Evolutionary conservation across 2,113 vertebrate genomes (phyloP).

Genomic region (Agelaius phoeniceus): DNA sequence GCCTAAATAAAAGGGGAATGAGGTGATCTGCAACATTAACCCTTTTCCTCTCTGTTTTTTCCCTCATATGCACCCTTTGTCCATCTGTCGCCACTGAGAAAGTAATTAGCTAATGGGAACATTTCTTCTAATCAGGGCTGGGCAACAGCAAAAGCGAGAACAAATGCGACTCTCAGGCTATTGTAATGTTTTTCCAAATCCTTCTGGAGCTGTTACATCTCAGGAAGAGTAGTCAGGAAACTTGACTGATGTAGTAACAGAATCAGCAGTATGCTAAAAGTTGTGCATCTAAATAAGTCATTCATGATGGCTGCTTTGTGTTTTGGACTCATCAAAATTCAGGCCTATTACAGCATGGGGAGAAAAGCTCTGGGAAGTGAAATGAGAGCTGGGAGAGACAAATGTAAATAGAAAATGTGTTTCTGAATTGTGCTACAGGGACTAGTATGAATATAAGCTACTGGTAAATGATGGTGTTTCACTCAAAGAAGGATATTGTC

Average conservation of each 20-base stretch:
- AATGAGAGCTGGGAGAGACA: constrained; percentile 37
- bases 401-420: constrained; percentile 48
- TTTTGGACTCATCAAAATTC: constrained; percentile 54
- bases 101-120: constrained; percentile 71
- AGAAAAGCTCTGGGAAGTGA: constrained; percentile 32
- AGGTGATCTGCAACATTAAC: constrained; percentile 64
- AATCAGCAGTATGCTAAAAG: constrained; percentile 52
- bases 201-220: constrained; percentile 13
- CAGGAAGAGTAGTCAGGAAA: constrained; percentile 45
- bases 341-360: constrained; percentile 23
- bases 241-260: constrained; percentile 37
- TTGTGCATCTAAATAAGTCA: constrained; percentile 50
- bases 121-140: constrained; percentile 51
- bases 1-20: background rate
- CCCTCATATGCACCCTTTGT: background rate
- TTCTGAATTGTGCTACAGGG: constrained; percentile 37
- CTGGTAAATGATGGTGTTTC: constrained; percentile 47
- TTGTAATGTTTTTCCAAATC: constrained; percentile 12
- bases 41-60: constrained; percentile 62
- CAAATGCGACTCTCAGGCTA: constrained; percentile 19
- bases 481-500: constrained; percentile 42
- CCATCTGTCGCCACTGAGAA: constrained; percentile 60
- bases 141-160: constrained; percentile 37
- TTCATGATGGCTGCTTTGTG: constrained; percentile 50
- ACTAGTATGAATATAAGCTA: constrained; percentile 44